These are phyloP conservation scores for Probaryconus sp. DNA, from an alignment of 1,140 invertebrate genomes.

Conservation along the genomic window DNA sequence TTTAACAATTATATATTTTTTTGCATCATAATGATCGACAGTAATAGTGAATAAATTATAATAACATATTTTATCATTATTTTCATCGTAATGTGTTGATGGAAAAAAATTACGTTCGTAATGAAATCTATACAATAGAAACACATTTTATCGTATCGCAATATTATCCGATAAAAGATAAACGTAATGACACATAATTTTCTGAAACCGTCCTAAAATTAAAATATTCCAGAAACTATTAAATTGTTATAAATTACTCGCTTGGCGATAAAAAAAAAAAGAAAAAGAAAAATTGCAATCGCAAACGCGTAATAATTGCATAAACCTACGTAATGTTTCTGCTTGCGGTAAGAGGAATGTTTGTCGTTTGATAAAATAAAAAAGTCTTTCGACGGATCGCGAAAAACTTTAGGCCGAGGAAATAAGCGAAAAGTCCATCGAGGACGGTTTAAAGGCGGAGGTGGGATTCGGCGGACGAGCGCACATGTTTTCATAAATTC, in stretches of 20 bases:
- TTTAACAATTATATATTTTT: no score
- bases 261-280: conserved; percentile 6
- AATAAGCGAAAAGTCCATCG: no score
- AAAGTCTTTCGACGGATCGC: no score
- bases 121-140: conserved; percentile 56
- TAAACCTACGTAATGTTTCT: no score
- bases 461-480: conserved; percentile 61
- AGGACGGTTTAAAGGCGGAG: conserved; percentile 62
- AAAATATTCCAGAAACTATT: conserved; percentile 47
- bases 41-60: conserved; percentile 43
- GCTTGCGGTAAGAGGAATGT: no score
- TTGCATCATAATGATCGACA: conserved; percentile 1
- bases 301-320: no score
- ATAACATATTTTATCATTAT: conserved; percentile 26
- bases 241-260: conserved; percentile 41
- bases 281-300: conserved; percentile 1
- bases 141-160: conserved; percentile 35
- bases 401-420: no score
- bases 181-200: conserved; percentile 55
- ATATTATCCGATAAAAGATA: conserved; percentile 50
- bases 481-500: conserved; percentile 76
- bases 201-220: conserved; percentile 31
- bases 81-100: conserved; percentile 39
- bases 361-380: no score
- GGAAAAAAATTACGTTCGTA: conserved; percentile 36